phyloP scores from a whole-genome alignment of 2,113 vertebrate species.

The Prietella phreatophila region DNA sequence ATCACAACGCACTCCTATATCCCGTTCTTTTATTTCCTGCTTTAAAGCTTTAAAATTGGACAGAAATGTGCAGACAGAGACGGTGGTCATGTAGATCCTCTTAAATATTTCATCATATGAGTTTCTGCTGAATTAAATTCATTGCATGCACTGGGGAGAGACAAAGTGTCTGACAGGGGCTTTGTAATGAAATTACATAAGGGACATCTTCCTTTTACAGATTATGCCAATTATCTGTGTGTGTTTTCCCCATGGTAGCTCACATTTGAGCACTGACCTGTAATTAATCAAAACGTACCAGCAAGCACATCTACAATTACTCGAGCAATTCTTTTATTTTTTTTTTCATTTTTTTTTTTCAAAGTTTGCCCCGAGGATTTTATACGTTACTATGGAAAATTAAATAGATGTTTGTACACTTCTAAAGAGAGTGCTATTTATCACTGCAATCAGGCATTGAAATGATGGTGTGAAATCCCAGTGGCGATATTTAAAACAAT shows the following conservation, averaged over 20 bases:
- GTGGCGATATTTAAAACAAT: not conserved
- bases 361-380: constrained; percentile 20
- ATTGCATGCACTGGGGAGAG: not conserved
- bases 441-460: not conserved
- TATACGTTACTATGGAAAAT: constrained; percentile 37
- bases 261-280: constrained; percentile 31
- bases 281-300: constrained; percentile 41
- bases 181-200: not conserved
- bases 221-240: constrained; percentile 16
- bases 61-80: not conserved
- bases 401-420: constrained; percentile 29
- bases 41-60: not conserved
- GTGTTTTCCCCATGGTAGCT: constrained; percentile 7
- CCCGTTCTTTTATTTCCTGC: not conserved
- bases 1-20: not conserved
- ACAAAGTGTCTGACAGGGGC: not conserved
- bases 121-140: constrained; percentile 9
- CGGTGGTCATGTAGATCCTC: not conserved
- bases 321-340: constrained; percentile 4
- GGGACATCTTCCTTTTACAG: constrained; percentile 4
- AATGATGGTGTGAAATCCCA: not conserved
- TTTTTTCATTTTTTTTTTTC: too few relatives aligned
- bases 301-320: constrained; percentile 18
- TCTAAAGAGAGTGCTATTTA: not conserved
- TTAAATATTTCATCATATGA: not conserved